Evolutionary conservation across 2,113 vertebrate genomes (phyloP).

Genomic region (Oryzias javanicus): DNA sequence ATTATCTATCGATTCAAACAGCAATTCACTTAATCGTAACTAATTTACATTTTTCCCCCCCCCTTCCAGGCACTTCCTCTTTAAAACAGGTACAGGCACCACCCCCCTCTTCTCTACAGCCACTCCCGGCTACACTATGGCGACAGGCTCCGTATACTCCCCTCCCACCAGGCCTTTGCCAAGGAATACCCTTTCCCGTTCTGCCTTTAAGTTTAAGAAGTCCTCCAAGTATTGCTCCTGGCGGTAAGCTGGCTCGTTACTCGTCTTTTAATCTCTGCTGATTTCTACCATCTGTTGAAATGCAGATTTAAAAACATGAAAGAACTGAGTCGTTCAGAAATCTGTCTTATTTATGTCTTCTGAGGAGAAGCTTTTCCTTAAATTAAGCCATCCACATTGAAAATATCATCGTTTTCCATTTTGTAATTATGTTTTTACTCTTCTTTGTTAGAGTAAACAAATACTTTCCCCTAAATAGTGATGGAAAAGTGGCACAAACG

Average conservation of each 20-base stretch:
- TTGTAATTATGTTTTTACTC: too few relatives aligned
- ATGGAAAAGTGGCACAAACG: too few relatives aligned
- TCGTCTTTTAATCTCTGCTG: background rate
- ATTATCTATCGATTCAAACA: too few relatives aligned
- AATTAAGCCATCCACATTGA: too few relatives aligned
- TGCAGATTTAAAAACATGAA: too few relatives aligned
- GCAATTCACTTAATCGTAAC: background rate
- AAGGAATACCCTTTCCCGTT: conserved; percentile 94
- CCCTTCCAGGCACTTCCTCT: conserved; percentile 94
- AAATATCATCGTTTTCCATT: too few relatives aligned
- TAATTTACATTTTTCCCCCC: conserved; percentile 16
- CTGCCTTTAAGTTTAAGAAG: conserved; percentile 99
- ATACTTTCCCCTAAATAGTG: too few relatives aligned
- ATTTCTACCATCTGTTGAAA: too few relatives aligned
- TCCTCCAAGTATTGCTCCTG: conserved; percentile 98
- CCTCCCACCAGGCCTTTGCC: conserved; percentile 95
- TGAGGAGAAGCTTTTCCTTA: too few relatives aligned
- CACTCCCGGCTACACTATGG: conserved; percentile 98
- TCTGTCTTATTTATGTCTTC: too few relatives aligned
- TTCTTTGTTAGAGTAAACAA: too few relatives aligned
- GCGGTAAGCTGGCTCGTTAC: conserved; percentile 70
- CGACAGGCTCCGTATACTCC: conserved; percentile 96
- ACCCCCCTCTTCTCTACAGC: conserved; percentile 98
- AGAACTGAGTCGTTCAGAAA: too few relatives aligned
- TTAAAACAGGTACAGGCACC: conserved; percentile 98